phyloP scores from a whole-genome alignment of 2,113 vertebrate species.

The Chamaea fasciata region DNA sequence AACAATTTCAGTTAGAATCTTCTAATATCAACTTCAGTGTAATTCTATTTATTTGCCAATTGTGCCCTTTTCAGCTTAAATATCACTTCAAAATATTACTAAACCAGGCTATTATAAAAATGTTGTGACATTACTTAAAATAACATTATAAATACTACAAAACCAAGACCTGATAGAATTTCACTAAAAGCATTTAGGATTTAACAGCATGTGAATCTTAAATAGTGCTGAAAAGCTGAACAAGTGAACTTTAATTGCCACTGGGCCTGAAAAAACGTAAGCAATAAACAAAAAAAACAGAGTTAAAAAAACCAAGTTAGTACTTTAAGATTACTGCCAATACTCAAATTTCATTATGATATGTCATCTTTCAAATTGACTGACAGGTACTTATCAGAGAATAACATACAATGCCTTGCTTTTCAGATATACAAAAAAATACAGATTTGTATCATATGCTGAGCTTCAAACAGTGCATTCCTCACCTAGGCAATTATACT shows the following conservation, averaged over 20 bases:
- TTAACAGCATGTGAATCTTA: neutral
- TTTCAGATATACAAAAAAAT: neutral
- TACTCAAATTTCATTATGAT: neutral
- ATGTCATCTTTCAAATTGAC: neutral
- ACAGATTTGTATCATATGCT: neutral
- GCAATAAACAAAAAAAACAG: neutral
- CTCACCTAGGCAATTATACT: neutral
- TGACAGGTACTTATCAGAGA: neutral
- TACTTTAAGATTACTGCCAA: neutral
- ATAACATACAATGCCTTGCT: neutral
- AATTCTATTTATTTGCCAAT: neutral
- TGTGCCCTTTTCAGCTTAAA: neutral
- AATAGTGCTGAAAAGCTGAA: neutral
- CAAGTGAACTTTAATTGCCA: neutral
- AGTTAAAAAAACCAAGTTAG: neutral
- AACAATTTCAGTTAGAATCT: slow-evolving; percentile 42
- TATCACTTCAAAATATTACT: neutral
- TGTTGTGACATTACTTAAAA: neutral
- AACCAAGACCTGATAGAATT: neutral
- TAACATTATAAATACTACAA: neutral
- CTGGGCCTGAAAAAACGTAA: neutral
- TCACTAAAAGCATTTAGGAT: neutral
- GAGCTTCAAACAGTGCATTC: neutral
- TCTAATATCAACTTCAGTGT: neutral
- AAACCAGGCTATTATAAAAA: neutral